Evolutionary conservation across 2,113 vertebrate species (phyloP).

Genomic region (Tylochromis polylepis): DNA sequence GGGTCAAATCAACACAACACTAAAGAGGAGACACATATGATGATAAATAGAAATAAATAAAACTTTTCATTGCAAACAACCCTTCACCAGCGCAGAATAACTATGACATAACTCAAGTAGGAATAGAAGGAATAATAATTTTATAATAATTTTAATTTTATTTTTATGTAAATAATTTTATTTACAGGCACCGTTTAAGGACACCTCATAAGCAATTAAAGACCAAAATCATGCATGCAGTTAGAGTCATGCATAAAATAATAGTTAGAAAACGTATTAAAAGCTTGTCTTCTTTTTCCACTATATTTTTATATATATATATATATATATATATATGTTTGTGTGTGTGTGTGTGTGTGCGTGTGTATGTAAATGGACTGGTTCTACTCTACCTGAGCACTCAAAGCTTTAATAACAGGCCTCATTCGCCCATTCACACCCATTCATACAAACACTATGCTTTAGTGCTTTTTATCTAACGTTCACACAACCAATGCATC

Average conservation of each 20-base stretch:
- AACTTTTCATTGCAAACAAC: not conserved
- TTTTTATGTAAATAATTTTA: no score
- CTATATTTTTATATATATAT: fast-evolving
- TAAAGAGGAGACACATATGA: not conserved
- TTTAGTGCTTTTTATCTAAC: not conserved
- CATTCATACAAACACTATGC: not conserved
- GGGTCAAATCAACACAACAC: not conserved
- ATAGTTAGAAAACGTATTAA: not conserved
- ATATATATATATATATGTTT: fast-evolving
- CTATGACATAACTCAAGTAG: not conserved
- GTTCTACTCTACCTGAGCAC: not conserved
- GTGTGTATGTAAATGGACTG: not conserved
- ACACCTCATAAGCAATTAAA: not conserved
- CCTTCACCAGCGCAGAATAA: not conserved
- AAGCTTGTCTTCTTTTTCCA: not conserved
- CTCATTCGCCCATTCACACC: not conserved
- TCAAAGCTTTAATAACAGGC: not conserved
- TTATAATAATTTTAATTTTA: no score
- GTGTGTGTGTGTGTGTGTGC: no score
- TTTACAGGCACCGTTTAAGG: not conserved
- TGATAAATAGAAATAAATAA: not conserved
- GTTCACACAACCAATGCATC: fast-evolving
- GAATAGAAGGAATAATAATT: not conserved
- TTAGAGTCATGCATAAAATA: not conserved
- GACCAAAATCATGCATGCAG: not conserved